A percentile compares a stretch with the other conserved stretches of the same genome.
These are phyloP conservation scores for Copidosoma aretas DNA, from an alignment of 2,888 invertebrate species.

Conservation along the genomic window DNA sequence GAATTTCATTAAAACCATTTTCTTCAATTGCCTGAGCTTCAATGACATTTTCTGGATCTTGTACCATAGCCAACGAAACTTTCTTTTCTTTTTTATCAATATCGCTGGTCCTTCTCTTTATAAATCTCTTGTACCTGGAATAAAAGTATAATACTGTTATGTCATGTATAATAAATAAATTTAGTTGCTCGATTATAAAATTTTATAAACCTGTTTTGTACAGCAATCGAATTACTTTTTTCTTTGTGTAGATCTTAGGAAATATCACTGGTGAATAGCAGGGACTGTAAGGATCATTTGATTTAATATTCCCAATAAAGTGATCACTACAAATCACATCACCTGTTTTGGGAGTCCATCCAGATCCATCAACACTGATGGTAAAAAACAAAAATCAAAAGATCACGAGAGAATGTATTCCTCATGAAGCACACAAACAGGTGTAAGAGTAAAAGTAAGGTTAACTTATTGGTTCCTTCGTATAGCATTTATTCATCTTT, in stretches of 20 bases:
- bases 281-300: slow-evolving; percentile 1
- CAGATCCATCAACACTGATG: too few relatives aligned
- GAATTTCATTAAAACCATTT: neutral
- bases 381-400: too few relatives aligned
- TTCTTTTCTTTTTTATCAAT: neutral
- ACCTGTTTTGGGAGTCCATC: neutral
- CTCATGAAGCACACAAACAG: too few relatives aligned
- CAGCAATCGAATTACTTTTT: neutral
- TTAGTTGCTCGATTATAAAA: neutral
- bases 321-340: slow-evolving; percentile 15
- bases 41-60: neutral
- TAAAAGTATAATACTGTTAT: neutral
- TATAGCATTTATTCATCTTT: too few relatives aligned
- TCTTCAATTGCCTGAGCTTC: neutral
- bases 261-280: slow-evolving; percentile 13
- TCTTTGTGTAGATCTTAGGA: slow-evolving; percentile 5
- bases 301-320: slow-evolving; percentile 15
- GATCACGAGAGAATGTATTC: too few relatives aligned
- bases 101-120: neutral
- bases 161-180: neutral
- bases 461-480: too few relatives aligned
- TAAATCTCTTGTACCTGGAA: slow-evolving; percentile 1
- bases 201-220: neutral
- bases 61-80: neutral
- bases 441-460: too few relatives aligned